Evolutionary conservation across 2,113 vertebrate species (phyloP).

Genomic region (Poecilia latipinna): DNA sequence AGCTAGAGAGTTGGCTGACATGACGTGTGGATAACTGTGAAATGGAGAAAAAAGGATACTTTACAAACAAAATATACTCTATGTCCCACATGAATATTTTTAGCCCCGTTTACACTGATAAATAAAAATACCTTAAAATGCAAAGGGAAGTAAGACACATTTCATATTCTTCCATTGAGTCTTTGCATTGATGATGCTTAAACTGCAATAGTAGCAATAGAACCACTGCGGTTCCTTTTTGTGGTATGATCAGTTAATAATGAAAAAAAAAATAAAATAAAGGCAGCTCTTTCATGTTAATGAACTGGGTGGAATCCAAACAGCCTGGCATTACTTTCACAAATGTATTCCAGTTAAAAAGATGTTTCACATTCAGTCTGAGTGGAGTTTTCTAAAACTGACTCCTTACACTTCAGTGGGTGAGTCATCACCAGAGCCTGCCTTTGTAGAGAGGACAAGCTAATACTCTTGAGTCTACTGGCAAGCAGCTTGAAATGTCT

Average conservation of each 20-base stretch:
- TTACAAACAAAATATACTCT: too few species aligned
- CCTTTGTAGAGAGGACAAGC: constrained; percentile 25
- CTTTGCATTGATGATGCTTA: too few species aligned
- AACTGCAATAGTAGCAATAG: neutral
- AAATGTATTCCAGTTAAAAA: neutral
- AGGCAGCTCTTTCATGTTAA: neutral
- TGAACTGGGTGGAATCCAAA: constrained; percentile 12
- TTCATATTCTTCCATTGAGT: too few species aligned
- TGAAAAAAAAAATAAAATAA: too few species aligned
- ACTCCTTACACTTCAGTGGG: constrained; percentile 35
- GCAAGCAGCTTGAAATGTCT: constrained; percentile 27
- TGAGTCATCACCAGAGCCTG: constrained; percentile 47
- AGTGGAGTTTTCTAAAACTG: constrained; percentile 11
- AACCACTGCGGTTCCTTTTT: neutral
- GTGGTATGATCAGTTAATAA: neutral
- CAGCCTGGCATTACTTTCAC: neutral
- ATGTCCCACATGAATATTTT: too few species aligned
- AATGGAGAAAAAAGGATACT: too few species aligned
- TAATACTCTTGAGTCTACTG: constrained; percentile 21
- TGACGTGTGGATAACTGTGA: too few species aligned
- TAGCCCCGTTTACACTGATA: too few species aligned
- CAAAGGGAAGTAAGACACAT: too few species aligned
- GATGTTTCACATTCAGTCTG: constrained; percentile 8
- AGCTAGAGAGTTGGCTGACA: too few species aligned
- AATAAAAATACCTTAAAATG: too few species aligned